These are phyloP conservation scores for Cecropterus lyciades DNA, from an alignment of 1,140 invertebrate species.

Conservation along the genomic window DNA sequence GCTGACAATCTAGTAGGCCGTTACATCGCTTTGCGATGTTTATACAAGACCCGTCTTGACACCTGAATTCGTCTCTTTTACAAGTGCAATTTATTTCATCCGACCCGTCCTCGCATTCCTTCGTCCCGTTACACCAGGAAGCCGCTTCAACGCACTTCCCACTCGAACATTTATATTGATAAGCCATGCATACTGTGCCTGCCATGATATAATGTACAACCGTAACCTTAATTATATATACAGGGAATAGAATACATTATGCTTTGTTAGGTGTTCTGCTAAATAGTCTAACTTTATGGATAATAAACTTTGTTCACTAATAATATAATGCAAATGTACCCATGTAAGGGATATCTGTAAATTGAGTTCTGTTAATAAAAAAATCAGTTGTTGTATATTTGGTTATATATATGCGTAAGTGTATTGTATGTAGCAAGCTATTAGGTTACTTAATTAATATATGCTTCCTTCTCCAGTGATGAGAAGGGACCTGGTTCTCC, in stretches of 20 bases:
- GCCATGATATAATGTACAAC: slow-evolving; percentile 65
- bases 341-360: too few relatives aligned
- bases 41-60: slow-evolving; percentile 85
- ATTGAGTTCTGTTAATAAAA: too few relatives aligned
- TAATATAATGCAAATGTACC: too few relatives aligned
- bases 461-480: too few relatives aligned
- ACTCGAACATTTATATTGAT: slow-evolving; percentile 82
- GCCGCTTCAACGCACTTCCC: slow-evolving; percentile 88
- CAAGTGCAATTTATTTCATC: slow-evolving; percentile 89
- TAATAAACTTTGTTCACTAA: too few relatives aligned
- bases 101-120: slow-evolving; percentile 89
- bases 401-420: too few relatives aligned
- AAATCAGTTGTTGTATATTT: too few relatives aligned
- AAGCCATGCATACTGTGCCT: slow-evolving; percentile 80
- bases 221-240: slow-evolving; percentile 58
- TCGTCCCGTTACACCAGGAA: slow-evolving; percentile 90
- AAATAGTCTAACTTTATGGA: too few relatives aligned
- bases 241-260: slow-evolving; percentile 12
- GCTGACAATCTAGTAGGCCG: slow-evolving; percentile 85
- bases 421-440: too few relatives aligned
- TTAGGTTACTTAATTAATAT: too few relatives aligned
- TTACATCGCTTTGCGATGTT: slow-evolving; percentile 81
- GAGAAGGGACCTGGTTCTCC: too few relatives aligned
- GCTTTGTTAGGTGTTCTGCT: neutral
- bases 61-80: slow-evolving; percentile 83